Percentiles rank a stretch among this genome's conserved stretches.
These are phyloP conservation scores for Pelmatolapia mariae DNA, from an alignment of 2,113 vertebrate species.

Conservation along the genomic window DNA sequence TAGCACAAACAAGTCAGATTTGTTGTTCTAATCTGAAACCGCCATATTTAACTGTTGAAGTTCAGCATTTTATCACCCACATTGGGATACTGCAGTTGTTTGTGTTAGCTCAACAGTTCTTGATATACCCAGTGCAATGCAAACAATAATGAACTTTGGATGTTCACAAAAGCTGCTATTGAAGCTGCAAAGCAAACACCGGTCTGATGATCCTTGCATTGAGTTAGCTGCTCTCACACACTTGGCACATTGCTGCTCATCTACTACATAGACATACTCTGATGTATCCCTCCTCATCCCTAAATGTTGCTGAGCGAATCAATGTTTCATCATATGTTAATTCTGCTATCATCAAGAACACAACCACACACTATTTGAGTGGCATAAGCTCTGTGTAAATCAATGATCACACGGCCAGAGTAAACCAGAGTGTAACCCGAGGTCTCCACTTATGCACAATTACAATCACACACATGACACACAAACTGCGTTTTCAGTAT, in stretches of 20 bases:
- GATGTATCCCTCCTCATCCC: background rate
- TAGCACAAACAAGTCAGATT: background rate
- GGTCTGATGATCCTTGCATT: background rate
- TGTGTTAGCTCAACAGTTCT: background rate
- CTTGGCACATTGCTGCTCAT: background rate
- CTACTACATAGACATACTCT: background rate
- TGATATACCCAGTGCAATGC: background rate
- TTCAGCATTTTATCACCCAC: background rate
- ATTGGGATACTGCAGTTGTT: background rate
- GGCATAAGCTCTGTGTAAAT: background rate
- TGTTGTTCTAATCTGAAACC: background rate
- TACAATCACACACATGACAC: background rate
- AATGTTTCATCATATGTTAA: background rate
- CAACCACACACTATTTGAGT: background rate
- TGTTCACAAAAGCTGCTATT: background rate
- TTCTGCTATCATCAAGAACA: background rate
- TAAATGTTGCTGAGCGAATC: background rate
- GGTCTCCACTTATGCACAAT: background rate
- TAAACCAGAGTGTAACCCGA: background rate
- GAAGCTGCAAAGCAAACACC: background rate
- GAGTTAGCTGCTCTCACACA: background rate
- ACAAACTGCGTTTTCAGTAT: background rate
- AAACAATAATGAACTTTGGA: background rate
- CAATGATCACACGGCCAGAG: background rate
- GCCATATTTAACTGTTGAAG: background rate